Base-by-base conservation (phyloP, 2,888 invertebrate genomes). In the Tolmerus cingulatus region DNA sequence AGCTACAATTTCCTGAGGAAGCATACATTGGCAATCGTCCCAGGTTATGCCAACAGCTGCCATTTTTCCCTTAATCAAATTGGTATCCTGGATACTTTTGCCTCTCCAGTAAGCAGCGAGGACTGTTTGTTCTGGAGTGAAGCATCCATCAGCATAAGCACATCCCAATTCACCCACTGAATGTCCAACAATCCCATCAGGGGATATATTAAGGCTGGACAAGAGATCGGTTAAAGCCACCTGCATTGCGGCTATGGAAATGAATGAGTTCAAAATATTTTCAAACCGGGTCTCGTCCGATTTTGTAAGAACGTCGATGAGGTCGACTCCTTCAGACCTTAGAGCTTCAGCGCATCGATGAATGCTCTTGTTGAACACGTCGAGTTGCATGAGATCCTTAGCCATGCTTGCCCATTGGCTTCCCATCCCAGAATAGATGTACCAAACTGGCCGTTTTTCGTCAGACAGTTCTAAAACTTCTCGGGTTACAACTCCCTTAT, bases 391-490 rank as follows among this genome's bases (percentile, higher is more conserved):
- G 89, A 99, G 94, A 88, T 96, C 95, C 91, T 95, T 95, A 16
- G 96, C 98, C 99, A 99, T 99, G 90, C 97, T 98, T 79, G 97
- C 94, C 99, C 99, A 99, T 93, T 99, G 99, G 74, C 97, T 96
- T 16, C 99, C 99, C 99, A 99, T 99, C 88, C 99, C 99, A 77
- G 98, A 96, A 93, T 98, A 99, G 89, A 99, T 95, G 93, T 95
- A 99, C 97, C 98, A 99, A 87, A 99, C 93, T 0, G 98, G 98
- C 16, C 97, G 95, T 89, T 95, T 94, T 74, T 96, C 96, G 16
- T 94, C 93, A 12, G 93, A 91, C 87, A 90, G 91, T 79, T 94
- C 93, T 1, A 91, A 87, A 1, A 95, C 92, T 90, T 96, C 95
- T 16, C 93, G 92, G 40, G 92, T 91, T 23, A 91, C 79, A 87